Evolutionary conservation across 2,113 vertebrate species (phyloP).

Genomic region (Pelusios castaneus): DNA sequence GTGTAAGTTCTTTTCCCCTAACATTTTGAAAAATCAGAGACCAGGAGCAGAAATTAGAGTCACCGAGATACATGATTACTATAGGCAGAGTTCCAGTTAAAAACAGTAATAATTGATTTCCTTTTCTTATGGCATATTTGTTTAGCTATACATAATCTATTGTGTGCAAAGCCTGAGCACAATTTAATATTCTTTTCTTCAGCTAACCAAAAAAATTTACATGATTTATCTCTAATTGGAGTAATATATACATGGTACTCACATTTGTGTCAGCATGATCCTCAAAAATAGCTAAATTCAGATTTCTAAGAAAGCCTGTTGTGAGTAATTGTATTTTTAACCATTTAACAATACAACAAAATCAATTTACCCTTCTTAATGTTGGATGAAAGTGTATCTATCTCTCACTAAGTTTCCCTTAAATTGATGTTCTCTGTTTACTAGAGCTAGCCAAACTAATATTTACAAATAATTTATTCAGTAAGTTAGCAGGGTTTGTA

Average conservation of each 20-base stretch:
- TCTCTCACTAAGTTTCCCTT: background rate
- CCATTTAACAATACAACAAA: conserved; percentile 21
- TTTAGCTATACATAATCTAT: background rate
- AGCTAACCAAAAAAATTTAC: background rate
- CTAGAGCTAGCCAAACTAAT: conserved; percentile 1
- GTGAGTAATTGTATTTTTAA: background rate
- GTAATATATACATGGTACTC: background rate
- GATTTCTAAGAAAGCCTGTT: conserved; percentile 3
- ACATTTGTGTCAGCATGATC: conserved; percentile 11
- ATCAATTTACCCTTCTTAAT: background rate
- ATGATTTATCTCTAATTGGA: background rate
- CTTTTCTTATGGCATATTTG: background rate
- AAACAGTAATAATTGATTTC: background rate
- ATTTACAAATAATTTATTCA: background rate
- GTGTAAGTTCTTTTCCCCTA: background rate
- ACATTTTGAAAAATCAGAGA: background rate
- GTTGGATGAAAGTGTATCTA: background rate
- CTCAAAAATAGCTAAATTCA: conserved; percentile 4
- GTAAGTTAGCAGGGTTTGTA: background rate
- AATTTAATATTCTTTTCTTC: background rate
- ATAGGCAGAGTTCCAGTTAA: background rate
- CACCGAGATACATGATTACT: background rate
- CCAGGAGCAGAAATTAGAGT: background rate
- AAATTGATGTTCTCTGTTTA: background rate
- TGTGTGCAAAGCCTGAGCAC: background rate